phyloP scores from a whole-genome alignment of 2,888 invertebrate genomes.

The Agonopterix alstromeriana region DNA sequence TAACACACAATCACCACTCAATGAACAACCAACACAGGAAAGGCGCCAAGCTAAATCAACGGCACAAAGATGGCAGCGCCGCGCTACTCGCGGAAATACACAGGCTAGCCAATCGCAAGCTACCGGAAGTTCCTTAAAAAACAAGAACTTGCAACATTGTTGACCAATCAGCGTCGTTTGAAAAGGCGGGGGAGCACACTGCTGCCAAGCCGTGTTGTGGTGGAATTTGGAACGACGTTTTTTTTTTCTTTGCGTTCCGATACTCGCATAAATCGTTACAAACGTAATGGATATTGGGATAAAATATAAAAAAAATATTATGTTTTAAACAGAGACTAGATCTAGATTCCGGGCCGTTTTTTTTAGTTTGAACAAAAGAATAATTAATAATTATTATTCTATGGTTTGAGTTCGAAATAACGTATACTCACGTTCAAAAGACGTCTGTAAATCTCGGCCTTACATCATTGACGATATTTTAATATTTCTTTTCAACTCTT shows the following conservation, averaged over 20 bases:
- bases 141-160: constrained; percentile 4
- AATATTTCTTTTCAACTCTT: too few relatives aligned
- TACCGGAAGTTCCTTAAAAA: constrained; percentile 49
- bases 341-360: too few relatives aligned
- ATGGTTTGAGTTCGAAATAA: too few relatives aligned
- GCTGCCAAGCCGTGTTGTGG: constrained; percentile 57
- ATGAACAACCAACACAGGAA: constrained; percentile 69
- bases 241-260: constrained; percentile 13
- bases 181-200: constrained; percentile 28
- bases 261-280: not conserved
- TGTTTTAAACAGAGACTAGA: too few relatives aligned
- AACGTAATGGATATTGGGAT: too few relatives aligned
- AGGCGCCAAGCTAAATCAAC: constrained; percentile 73
- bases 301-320: too few relatives aligned
- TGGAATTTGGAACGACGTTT: constrained; percentile 13
- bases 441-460: too few relatives aligned
- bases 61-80: constrained; percentile 65
- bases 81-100: constrained; percentile 23
- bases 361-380: too few relatives aligned
- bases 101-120: constrained; percentile 43
- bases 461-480: too few relatives aligned
- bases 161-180: constrained; percentile 36
- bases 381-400: too few relatives aligned
- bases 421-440: too few relatives aligned
- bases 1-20: constrained; percentile 67